These are phyloP conservation scores for Podarcis muralis DNA, from an alignment of 2,113 vertebrate species.

Conservation along the genomic window DNA sequence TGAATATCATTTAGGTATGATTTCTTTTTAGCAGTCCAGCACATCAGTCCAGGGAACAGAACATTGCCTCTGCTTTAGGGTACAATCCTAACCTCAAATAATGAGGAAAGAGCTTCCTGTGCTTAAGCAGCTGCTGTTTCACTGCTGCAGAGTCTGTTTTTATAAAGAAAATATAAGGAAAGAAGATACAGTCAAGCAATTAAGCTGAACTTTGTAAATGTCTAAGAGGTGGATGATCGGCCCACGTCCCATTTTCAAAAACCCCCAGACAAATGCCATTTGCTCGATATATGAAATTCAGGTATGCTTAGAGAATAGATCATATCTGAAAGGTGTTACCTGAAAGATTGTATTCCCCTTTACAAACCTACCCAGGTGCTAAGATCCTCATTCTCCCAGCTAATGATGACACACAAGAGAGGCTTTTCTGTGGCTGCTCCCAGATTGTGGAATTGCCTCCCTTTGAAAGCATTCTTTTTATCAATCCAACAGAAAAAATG, in stretches of 20 bases:
- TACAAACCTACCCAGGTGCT: no score
- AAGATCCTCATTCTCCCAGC: no score
- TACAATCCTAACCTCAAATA: no score
- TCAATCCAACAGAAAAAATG: background rate
- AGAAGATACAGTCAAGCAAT: background rate
- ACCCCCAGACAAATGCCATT: background rate
- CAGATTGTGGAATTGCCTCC: no score
- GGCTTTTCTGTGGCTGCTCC: no score
- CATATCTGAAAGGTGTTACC: no score
- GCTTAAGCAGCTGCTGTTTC: background rate
- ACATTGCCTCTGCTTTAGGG: no score
- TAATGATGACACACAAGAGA: no score
- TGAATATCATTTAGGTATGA: background rate
- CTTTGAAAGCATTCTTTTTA: conserved; percentile 1
- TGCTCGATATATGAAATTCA: background rate
- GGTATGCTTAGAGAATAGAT: background rate
- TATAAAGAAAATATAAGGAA: background rate
- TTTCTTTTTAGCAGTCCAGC: background rate
- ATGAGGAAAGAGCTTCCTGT: no score
- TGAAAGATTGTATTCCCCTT: no score
- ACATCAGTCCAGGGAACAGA: no score
- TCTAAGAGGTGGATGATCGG: background rate
- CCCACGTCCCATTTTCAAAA: background rate
- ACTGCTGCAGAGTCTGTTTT: background rate
- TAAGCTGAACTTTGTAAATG: background rate